Evolutionary conservation across 2,888 invertebrate species (phyloP), one percentile per base, ranked within the genome.

Genomic region (Aphelenchoides bicaudatus): DNA sequence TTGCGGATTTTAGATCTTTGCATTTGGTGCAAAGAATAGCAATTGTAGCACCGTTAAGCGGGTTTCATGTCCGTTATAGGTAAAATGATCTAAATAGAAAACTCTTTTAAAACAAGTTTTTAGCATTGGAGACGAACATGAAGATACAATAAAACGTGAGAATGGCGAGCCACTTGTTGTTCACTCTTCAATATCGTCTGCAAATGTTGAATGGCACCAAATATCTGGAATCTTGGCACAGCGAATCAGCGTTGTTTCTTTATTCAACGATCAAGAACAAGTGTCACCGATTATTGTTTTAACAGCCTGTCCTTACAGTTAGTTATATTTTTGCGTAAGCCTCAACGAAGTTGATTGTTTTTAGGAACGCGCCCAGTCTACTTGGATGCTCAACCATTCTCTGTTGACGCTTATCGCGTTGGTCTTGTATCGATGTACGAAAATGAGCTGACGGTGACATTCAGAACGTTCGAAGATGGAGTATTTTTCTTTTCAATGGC

Each of bases 401-500:
- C 68, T 1, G 71, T 75, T 6, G 72, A 74, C 31, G 53, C 68
- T 2, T 63, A 65, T 34, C 59, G 62, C 19, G 67, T 70, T 6
- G 71, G 72, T 6, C 66, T 75, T 3, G 68, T 74, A 8, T 70
- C 73, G 3, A 75, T 75, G 71, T 76, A 76, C 61, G 76, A 76
- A 39, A 76, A 76, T 43, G 76, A 77, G 43, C 62, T 76, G 10
- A 60, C 65, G 21, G 58, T 76, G 3, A 65, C 67, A 13, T 76
- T 76, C 51, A 66, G 72, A 29, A 70, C 75, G 0, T 76, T 72
- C 57, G 68, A 74, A 59, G 69, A 71, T 34, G 75, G 74, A 6
- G 63, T 75, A 16, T 75, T 75, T 57, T 73, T 75, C 63, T 75
- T 74, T 58, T 75, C 75, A 13, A 68, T 75, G 66, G 74, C 76